Percentiles rank a stretch among this genome's conserved stretches.
These are phyloP conservation scores for Amphipyra tragopoginis DNA, from an alignment of 2,888 invertebrate genomes.

Conservation along the genomic window DNA sequence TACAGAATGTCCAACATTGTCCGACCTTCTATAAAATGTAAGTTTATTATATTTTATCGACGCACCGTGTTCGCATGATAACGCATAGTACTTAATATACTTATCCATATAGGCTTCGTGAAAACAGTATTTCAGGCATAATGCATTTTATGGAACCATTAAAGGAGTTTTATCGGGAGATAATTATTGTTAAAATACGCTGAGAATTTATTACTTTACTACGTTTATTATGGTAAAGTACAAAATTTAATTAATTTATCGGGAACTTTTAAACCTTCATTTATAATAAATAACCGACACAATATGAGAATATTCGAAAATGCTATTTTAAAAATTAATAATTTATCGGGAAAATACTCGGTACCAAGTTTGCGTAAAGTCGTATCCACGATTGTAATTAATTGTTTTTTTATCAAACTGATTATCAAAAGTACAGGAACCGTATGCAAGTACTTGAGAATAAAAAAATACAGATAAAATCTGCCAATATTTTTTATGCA, in stretches of 20 bases:
- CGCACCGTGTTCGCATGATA: constrained; percentile 1
- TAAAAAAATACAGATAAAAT: background rate
- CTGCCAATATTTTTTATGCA: background rate
- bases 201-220: constrained; percentile 17
- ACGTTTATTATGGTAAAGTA: constrained; percentile 10
- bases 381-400: background rate
- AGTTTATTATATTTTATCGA: constrained; percentile 14
- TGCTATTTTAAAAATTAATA: no score
- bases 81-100: background rate
- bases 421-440: background rate
- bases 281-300: no score
- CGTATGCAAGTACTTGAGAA: background rate
- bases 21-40: background rate
- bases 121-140: constrained; percentile 36
- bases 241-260: background rate
- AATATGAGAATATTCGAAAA: no score
- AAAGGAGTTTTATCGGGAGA: constrained; percentile 56
- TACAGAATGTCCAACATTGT: background rate
- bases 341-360: background rate
- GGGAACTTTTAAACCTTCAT: background rate
- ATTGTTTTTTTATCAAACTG: background rate
- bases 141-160: constrained; percentile 54
- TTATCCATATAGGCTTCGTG: constrained; percentile 2
- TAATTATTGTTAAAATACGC: constrained; percentile 46
- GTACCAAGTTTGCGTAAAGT: background rate